These are phyloP conservation scores for Hycleus phaleratus DNA, from an alignment of 1,140 invertebrate species.

Conservation along the genomic window DNA sequence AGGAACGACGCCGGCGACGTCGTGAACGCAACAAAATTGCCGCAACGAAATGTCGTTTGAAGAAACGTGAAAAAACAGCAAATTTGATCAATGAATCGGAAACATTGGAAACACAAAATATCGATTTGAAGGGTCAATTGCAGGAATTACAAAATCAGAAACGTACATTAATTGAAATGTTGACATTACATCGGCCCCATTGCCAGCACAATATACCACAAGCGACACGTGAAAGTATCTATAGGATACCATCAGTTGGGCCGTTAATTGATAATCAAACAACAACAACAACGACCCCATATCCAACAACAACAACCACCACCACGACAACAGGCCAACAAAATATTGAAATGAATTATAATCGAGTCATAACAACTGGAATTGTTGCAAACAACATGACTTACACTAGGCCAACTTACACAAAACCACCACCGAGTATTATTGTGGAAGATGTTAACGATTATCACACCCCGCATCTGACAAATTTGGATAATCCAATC, in stretches of 20 bases:
- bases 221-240: slow-evolving; percentile 27
- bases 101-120: slow-evolving; percentile 77
- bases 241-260: slow-evolving; percentile 32
- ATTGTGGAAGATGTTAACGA: slow-evolving; percentile 34
- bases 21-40: slow-evolving; percentile 91
- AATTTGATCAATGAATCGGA: slow-evolving; percentile 83
- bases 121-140: slow-evolving; percentile 71
- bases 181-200: slow-evolving; percentile 55
- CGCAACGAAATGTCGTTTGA: slow-evolving; percentile 89
- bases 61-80: slow-evolving; percentile 83
- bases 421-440: slow-evolving; percentile 33
- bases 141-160: slow-evolving; percentile 67
- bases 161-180: slow-evolving; percentile 63
- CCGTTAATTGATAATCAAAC: slow-evolving; percentile 35
- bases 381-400: slow-evolving; percentile 20
- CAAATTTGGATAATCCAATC: slow-evolving; percentile 31
- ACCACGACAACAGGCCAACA: not conserved
- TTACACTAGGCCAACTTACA: slow-evolving; percentile 16
- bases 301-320: no score
- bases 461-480: slow-evolving; percentile 29
- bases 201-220: slow-evolving; percentile 54
- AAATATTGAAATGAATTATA: slow-evolving; percentile 17
- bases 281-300: no score
- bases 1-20: slow-evolving; percentile 71
- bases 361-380: slow-evolving; percentile 20